Percentiles rank a stretch among this genome's conserved stretches.
Evolutionary conservation across 92 coral and sea anemone genomes (phyloP).

Genomic region (Actinostola sp.): DNA sequence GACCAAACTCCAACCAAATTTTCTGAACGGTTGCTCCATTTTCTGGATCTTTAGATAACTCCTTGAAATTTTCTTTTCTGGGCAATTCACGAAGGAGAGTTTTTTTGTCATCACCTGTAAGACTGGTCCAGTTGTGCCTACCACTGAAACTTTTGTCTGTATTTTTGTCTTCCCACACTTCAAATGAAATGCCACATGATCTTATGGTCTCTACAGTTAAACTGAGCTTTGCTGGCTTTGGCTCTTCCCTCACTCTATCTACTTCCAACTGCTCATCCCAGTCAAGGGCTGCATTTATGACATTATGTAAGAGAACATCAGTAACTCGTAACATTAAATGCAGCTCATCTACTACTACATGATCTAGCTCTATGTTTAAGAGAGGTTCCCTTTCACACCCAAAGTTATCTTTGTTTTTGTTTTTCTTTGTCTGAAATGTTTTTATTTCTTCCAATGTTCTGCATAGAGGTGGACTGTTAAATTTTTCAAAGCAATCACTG

Average conservation of each 20-base stretch:
- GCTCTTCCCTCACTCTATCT: background rate
- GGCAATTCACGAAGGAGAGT: conserved; percentile 25
- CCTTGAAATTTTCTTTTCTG: conserved; percentile 1
- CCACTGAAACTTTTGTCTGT: conserved; percentile 3
- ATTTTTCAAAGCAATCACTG: background rate
- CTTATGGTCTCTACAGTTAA: conserved; percentile 9
- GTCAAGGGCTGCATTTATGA: conserved; percentile 20
- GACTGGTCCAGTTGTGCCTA: conserved; percentile 40
- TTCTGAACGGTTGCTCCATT: background rate
- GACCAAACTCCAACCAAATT: conserved; percentile 25
- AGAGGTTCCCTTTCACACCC: conserved; percentile 35
- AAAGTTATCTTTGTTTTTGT: conserved; percentile 19
- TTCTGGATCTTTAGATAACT: background rate
- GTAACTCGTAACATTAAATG: conserved; percentile 45
- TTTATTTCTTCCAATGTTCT: conserved; percentile 39
- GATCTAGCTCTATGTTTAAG: conserved; percentile 40
- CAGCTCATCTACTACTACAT: conserved; percentile 50
- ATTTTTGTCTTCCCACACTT: conserved; percentile 47
- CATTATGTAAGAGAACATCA: conserved; percentile 36
- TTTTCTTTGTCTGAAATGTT: background rate
- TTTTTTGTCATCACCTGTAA: conserved; percentile 49
- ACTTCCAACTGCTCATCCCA: conserved; percentile 36
- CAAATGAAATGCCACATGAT: conserved; percentile 41
- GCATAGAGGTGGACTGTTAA: conserved; percentile 2
- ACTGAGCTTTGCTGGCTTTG: background rate